Evolutionary conservation across 2,888 invertebrate species (phyloP).

Genomic region (Mechanitis mazaeus): DNA sequence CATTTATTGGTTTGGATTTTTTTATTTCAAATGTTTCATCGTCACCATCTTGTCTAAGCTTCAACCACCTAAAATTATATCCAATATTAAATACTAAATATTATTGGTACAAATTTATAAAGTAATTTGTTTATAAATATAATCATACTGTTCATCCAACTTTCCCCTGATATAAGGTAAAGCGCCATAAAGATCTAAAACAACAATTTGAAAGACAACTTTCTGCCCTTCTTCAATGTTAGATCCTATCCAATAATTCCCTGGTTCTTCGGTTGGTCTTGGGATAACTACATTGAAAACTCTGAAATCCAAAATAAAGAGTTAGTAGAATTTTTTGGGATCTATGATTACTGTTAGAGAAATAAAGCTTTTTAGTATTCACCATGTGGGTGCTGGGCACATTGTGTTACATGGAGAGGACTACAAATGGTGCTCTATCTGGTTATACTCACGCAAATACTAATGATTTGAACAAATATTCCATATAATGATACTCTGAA

Average conservation of each 20-base stretch:
- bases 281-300: conserved; percentile 84
- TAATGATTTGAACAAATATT: too few relatives aligned
- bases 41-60: conserved; percentile 48
- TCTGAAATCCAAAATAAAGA: conserved; percentile 44
- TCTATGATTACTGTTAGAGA: too few relatives aligned
- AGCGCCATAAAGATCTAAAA: conserved; percentile 75
- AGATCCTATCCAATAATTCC: conserved; percentile 76
- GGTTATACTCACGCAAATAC: too few relatives aligned
- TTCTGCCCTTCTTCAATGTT: conserved; percentile 77
- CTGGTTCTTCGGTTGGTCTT: conserved; percentile 68
- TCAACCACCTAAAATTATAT: conserved; percentile 43
- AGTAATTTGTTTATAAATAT: neutral
- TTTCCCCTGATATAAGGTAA: conserved; percentile 80
- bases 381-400: too few relatives aligned
- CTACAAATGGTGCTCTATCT: too few relatives aligned
- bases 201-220: conserved; percentile 77
- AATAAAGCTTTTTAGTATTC: too few relatives aligned
- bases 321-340: neutral
- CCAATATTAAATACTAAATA: neutral
- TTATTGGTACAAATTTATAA: conserved; percentile 1
- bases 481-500: too few relatives aligned
- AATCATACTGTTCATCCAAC: conserved; percentile 67
- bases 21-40: conserved; percentile 44
- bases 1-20: conserved; percentile 42
- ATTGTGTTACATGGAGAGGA: too few relatives aligned